Evolutionary conservation across 1,140 invertebrate species (phyloP).

Genomic region (Parapsyche elsis): DNA sequence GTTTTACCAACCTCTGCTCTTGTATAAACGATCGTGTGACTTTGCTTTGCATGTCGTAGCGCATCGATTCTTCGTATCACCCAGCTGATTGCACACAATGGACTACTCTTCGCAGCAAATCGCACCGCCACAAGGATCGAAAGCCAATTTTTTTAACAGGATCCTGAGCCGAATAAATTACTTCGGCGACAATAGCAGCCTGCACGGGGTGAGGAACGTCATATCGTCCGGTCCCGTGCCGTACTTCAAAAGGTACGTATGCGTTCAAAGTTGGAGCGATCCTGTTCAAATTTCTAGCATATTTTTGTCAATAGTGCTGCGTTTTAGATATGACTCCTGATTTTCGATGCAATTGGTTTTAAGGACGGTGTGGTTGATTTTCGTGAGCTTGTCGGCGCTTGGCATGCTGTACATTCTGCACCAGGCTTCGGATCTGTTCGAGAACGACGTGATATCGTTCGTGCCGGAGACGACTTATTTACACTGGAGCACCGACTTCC

Average conservation of each 20-base stretch:
- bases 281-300: neutral
- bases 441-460: constrained; percentile 63
- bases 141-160: constrained; percentile 4
- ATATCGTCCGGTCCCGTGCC: constrained; percentile 28
- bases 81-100: neutral
- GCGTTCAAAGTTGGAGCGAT: too few relatives aligned
- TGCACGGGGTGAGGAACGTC: constrained; percentile 49
- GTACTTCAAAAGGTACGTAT: constrained; percentile 44
- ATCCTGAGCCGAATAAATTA: constrained; percentile 40
- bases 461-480: constrained; percentile 66
- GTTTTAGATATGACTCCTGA: neutral
- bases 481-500: constrained; percentile 66
- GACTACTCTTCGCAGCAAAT: neutral
- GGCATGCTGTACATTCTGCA: constrained; percentile 59
- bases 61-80: neutral
- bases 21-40: too few relatives aligned
- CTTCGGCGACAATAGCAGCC: constrained; percentile 51
- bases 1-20: too few relatives aligned
- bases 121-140: neutral
- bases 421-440: constrained; percentile 58
- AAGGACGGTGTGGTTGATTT: constrained; percentile 59
- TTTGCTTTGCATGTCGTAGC: neutral
- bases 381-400: constrained; percentile 57
- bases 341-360: constrained; percentile 36
- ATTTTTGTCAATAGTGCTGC: neutral